A percentile compares a stretch with the other conserved stretches of the same genome.
These are phyloP conservation scores for Ceryle rudis DNA, from an alignment of 2,797 vertebrate genomes.

Conservation along the genomic window DNA sequence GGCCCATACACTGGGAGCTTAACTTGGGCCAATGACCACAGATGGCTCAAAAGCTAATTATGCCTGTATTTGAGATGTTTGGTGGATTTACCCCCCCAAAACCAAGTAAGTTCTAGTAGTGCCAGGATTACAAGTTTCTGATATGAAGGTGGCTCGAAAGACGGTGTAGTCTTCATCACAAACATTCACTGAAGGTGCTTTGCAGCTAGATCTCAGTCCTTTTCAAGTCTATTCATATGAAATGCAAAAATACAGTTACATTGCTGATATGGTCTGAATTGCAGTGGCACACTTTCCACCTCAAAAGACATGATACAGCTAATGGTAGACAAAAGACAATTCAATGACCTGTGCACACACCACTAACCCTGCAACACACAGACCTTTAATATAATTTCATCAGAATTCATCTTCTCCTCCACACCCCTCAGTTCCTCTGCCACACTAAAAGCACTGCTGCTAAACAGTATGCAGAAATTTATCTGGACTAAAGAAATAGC, in stretches of 20 bases:
- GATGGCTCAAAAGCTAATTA: background rate
- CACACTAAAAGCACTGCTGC: background rate
- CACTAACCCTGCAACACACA: background rate
- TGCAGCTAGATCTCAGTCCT: background rate
- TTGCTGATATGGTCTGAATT: background rate
- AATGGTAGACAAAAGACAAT: background rate
- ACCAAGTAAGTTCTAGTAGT: background rate
- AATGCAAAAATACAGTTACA: background rate
- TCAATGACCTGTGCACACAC: background rate
- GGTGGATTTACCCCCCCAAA: background rate
- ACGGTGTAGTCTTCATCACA: background rate
- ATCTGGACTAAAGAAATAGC: background rate
- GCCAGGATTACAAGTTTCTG: background rate
- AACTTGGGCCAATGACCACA: background rate
- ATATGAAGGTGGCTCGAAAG: background rate
- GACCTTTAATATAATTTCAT: background rate
- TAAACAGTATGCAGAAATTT: background rate
- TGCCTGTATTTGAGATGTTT: background rate
- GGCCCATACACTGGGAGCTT: background rate
- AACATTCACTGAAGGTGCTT: background rate
- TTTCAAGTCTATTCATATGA: background rate
- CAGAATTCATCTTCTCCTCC: background rate
- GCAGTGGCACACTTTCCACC: background rate
- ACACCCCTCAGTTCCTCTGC: background rate
- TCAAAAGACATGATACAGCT: background rate